Evolutionary conservation across 2,888 invertebrate species (phyloP), one percentile per base, ranked within the genome.

Genomic region (Eupithecia vulgata): DNA sequence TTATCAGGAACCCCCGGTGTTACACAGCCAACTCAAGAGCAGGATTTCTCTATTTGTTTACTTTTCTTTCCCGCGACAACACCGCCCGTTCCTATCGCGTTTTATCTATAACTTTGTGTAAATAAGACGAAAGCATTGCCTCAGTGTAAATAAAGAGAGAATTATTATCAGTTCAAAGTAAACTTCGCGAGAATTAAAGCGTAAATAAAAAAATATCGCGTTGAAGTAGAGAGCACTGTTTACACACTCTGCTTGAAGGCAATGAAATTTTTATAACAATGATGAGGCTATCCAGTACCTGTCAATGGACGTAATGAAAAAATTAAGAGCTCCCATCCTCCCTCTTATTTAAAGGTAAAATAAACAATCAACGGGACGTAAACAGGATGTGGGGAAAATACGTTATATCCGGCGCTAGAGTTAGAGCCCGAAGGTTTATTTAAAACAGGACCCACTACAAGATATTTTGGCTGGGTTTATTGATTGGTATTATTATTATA

Each of bases 41-140:
- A 84, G 85, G 87, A 88, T 88, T 84, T 88, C 81, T 86, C 82
- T 90, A 88, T 90, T 91, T 91, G 88, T 90, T 91, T 88, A 86
- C 86, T 88, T 89, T 89, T 87, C 87, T 89, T 87, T 86, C 85
- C 85, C 82, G 84, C 86, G 89, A 90, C 91, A 90, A 90, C 89
- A 91, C 86, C 83, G 86, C 91, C 90, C 37, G 84, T 81, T 83
- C 83, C 86, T 90, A 90, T 91, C 91, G 88, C 88, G 82, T 87
- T 91, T 91, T 91, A 90, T 91, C 91, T 91, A 90, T 91, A 89
- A 91, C 89, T 88, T 87, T 87, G 88, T 88, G 85, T 92, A 91
- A 89, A 91, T 88, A 91, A 86, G 85, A 81, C 84, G 77, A 86
- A 90, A 88, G 88, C 90, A 91, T 90, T 88, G 88, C 87, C 81